A percentile compares a stretch with the other conserved stretches of the same genome.
Conservation (phyloP, 2,113 vertebrate genomes). For the Sprattus sprattus region DNA sequence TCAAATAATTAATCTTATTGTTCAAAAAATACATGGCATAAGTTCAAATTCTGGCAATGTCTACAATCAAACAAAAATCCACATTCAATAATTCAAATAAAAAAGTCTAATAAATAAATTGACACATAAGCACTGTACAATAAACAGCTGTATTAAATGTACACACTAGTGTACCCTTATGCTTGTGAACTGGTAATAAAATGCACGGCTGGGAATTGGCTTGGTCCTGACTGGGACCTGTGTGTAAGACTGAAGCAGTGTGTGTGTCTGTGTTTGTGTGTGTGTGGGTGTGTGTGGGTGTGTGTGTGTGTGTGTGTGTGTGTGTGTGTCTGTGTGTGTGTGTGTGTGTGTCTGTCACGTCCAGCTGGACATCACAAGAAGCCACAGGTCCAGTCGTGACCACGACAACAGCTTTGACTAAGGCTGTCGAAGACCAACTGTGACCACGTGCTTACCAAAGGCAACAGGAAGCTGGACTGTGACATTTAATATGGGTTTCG, state of each 20-base stretch:
- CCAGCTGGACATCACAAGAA: neutral
- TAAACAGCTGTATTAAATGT: neutral
- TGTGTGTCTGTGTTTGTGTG: neutral
- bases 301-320: neutral
- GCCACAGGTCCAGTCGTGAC: neutral
- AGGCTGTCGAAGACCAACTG: neutral
- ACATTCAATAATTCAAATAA: neutral
- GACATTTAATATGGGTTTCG: neutral
- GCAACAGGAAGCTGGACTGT: neutral
- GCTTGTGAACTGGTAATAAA: neutral
- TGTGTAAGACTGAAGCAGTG: neutral
- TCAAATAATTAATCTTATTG: neutral
- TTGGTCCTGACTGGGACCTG: neutral
- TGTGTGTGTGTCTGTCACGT: constrained; percentile 8
- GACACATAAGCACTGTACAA: neutral
- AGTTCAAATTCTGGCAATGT: neutral
- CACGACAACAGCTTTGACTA: neutral
- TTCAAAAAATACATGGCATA: neutral
- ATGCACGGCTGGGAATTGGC: neutral
- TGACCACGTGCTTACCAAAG: neutral
- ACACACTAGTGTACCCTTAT: neutral
- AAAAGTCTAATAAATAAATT: neutral
- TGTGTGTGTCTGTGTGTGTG: neutral
- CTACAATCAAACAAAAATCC: neutral
- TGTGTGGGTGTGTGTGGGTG: neutral